Base-by-base conservation (phyloP, 2,888 invertebrate genomes). In the Nematopogon swammerdamellus region DNA sequence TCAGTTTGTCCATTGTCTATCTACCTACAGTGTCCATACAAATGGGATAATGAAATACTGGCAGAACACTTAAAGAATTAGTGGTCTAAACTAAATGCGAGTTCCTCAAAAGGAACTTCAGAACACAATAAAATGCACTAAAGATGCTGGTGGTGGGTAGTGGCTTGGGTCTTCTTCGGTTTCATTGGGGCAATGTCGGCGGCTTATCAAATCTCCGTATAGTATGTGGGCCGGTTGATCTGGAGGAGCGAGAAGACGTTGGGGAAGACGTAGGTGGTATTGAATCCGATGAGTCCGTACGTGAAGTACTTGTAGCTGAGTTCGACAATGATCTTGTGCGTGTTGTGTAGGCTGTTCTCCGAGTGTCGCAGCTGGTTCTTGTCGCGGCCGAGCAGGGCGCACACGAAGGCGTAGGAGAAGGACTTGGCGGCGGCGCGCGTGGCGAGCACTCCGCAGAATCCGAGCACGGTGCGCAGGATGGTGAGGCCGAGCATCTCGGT, bases 191-290 rank as follows among this genome's bases (percentile, higher is more conserved):
- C n/a, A n/a, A n/a, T n/a, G n/a, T n/a, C n/a, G n/a, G n/a, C n/a
- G n/a, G n/a, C n/a, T 57, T 59, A 61, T 81, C 81, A 91, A 57
- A 93, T 85, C 81, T 95, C 94, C 0, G 91, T 91, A 62, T 91
- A 92, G 74, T 92, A 94, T 1, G 90, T 89, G 0, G 88, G 88
- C 61, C 95, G 72, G 64, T 91, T 89, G 58, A 95, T 92, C 53
- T 83, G 83, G 46, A 95, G 67, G 58, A 86, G 69, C 46, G 85
- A 77, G 69, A 95, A 95, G 25, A 92, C 81, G 57, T 86, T 85
- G 1, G 95, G 95, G 56, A 92, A 81, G 46, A 89, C 68, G 65
- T 87, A 92, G 1, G 88, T 82, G 1, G 88, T 88, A 65, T 87
- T 89, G 57, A 94, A 83, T 0, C 95, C 92, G 45, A 95, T 87